Base-by-base conservation (phyloP, 2,888 invertebrate species). In the Heliothis peltigera region DNA sequence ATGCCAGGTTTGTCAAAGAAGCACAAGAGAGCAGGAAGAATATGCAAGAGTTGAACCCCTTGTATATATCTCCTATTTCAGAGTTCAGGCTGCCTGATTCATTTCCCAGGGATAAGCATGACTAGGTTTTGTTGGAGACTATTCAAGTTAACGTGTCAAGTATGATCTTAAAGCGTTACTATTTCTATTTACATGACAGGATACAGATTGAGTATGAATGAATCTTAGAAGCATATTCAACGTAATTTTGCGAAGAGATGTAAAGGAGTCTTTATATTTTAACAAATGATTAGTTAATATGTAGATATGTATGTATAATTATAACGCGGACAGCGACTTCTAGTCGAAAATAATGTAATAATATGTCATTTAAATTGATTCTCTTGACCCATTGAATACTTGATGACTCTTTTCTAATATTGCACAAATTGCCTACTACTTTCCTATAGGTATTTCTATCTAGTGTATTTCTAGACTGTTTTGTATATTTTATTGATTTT, bases 1-100 rank as follows among this genome's bases (percentile, higher is more conserved):
- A 94, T 72, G 95, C 95, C 0, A 93, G 91, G 61, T 96, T 96
- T 67, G 76, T 89, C 6, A 86, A 92, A 39, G 94, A 95, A 77
- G 93, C 95, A 0, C 84, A 92, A 60, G 91, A 90, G 57, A 93
- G 93, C 52, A 88, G 90, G 57, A 86, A 90, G 47, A 80, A 91
- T 47, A 89, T 91, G 87, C 91, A 92, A 61, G 89, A 92, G 53
- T 77, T 95, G 64, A 97, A 96, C 84, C 97, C 97, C 0, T 81
- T 97, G 64, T 97, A 96, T 75, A 95, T 93, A 73, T 95, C 96
- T n/a, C 96, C 96, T 1, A 93, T 96, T 17, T 93, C 94, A 0
- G 89, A 91, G 58, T 96, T 96, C 75, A 88, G 88, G 66, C 92
- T 96, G 65, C 96, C 96, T 12, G 91, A 94, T 42, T 86, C 91